phyloP scores from a whole-genome alignment of 2,797 vertebrate genomes.

The Numenius phaeopus region DNA sequence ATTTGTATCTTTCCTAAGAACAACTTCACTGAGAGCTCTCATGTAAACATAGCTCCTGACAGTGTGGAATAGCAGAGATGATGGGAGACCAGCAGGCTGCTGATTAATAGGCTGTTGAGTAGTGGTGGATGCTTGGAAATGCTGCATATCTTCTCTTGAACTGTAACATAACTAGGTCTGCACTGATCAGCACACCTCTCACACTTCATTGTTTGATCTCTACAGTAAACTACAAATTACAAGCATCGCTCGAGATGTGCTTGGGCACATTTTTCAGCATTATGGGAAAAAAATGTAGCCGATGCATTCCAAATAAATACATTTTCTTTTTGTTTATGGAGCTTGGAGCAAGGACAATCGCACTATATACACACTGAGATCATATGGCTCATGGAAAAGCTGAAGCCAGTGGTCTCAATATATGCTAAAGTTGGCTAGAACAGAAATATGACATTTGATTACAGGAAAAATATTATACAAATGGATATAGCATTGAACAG shows the following conservation, averaged over 20 bases:
- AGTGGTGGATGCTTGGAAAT: neutral
- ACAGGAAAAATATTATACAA: neutral
- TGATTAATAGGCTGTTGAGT: conserved; percentile 59
- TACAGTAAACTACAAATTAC: neutral
- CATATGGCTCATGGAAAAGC: neutral
- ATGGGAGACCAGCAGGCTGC: conserved; percentile 3
- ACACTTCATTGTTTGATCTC: neutral
- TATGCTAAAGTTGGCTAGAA: neutral
- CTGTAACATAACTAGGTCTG: neutral
- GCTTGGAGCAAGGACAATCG: neutral
- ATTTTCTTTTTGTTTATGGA: neutral
- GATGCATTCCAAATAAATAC: neutral
- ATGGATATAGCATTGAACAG: neutral
- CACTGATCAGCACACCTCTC: conserved; percentile 11
- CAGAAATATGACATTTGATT: conserved; percentile 5
- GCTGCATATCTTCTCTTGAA: neutral
- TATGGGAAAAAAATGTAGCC: neutral
- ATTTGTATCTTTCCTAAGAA: neutral
- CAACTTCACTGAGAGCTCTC: conserved; percentile 11
- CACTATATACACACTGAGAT: neutral
- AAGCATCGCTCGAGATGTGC: neutral
- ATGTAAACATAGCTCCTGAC: conserved; percentile 14
- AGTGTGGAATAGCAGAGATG: neutral
- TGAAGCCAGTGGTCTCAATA: neutral
- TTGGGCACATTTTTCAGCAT: neutral